Evolutionary conservation across 2,888 invertebrate species (phyloP).

Genomic region (Boloria euphrosyne): DNA sequence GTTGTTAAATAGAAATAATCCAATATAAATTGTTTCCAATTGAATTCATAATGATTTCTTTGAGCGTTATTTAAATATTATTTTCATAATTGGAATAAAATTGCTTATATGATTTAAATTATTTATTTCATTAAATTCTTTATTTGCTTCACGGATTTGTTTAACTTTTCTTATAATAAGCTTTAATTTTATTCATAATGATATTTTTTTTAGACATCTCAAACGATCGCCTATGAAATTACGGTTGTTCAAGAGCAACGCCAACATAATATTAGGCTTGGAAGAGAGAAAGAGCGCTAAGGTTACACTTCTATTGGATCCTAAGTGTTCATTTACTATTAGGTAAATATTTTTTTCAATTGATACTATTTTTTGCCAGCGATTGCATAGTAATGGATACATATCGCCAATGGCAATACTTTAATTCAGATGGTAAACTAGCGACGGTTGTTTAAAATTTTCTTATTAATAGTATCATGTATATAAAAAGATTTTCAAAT

Average conservation of each 20-base stretch:
- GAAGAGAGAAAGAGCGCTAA: slow-evolving; percentile 68
- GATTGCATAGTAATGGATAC: background rate
- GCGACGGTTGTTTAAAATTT: no score
- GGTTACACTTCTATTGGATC: slow-evolving; percentile 85
- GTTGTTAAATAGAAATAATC: no score
- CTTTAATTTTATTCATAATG: background rate
- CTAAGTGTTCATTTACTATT: slow-evolving; percentile 86
- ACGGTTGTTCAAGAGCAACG: slow-evolving; percentile 80
- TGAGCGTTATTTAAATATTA: no score
- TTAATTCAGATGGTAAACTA: background rate
- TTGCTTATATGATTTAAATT: no score
- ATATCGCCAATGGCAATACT: background rate
- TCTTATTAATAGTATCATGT: no score
- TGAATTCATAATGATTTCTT: no score
- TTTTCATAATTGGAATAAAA: no score
- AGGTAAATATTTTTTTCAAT: slow-evolving; percentile 69
- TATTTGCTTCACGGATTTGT: no score
- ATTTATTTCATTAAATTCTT: no score
- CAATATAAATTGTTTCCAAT: no score
- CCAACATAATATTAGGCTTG: slow-evolving; percentile 60
- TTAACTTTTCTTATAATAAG: no score
- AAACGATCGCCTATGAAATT: slow-evolving; percentile 81
- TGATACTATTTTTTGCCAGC: background rate
- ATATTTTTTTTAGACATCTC: slow-evolving; percentile 55
- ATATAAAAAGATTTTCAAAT: no score